Evolutionary conservation across 2,888 invertebrate genomes (phyloP).

Genomic region (Papilio demoleus): DNA sequence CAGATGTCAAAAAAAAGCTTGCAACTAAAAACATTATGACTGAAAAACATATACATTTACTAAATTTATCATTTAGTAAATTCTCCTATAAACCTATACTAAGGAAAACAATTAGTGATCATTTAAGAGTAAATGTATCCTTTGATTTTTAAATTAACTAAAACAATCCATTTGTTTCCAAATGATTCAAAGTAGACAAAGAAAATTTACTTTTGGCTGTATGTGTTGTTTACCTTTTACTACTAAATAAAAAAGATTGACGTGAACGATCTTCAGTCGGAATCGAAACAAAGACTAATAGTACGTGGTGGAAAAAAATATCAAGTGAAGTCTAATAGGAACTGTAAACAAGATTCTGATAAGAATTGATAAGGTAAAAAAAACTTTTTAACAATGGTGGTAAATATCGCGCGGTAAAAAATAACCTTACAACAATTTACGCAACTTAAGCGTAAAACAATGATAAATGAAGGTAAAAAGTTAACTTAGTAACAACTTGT

Average conservation of each 20-base stretch:
- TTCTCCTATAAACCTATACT: no score
- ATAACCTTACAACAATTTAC: conserved; percentile 42
- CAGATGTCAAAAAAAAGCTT: no score
- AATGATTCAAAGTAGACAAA: neutral
- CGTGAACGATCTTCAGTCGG: neutral
- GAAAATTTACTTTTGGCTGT: neutral
- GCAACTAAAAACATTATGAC: no score
- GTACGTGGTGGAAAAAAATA: neutral
- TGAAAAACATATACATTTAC: no score
- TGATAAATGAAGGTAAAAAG: conserved; percentile 22
- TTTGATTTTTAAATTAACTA: no score
- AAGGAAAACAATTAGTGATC: no score
- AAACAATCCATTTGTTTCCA: neutral
- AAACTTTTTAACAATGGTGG: conserved; percentile 11
- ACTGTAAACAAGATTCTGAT: conserved; percentile 43
- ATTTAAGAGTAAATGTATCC: no score
- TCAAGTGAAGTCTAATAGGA: neutral
- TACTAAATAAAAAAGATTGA: neutral
- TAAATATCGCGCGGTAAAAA: conserved; percentile 28
- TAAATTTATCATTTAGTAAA: no score
- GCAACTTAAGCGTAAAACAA: conserved; percentile 26
- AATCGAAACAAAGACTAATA: conserved; percentile 7
- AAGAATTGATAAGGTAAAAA: conserved; percentile 45
- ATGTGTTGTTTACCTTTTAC: conserved; percentile 7
- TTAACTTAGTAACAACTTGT: conserved; percentile 30